A percentile compares a stretch with the other conserved stretches of the same genome.
Conservation (phyloP, 2,797 vertebrate genomes). For the Acanthornis magna region DNA sequence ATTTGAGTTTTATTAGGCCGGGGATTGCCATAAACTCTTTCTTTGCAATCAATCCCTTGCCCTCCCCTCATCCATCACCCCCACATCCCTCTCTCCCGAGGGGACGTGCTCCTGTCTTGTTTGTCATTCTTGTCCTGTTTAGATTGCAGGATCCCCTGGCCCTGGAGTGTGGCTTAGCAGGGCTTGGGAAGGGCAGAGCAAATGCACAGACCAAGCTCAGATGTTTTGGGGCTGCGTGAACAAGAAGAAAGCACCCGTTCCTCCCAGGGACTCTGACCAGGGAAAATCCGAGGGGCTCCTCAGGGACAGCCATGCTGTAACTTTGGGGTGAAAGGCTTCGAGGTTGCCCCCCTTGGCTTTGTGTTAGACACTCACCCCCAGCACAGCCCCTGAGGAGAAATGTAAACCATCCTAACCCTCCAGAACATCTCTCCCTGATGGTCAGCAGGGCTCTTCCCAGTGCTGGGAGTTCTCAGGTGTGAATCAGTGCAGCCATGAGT, state of each 20-base stretch:
- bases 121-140: not conserved
- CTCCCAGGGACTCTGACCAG: not conserved
- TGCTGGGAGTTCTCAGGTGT: not conserved
- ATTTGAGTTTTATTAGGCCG: conserved; percentile 42
- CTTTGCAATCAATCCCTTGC: not conserved
- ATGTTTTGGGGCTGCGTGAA: not conserved
- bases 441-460: not conserved
- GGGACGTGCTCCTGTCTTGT: not conserved
- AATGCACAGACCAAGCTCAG: not conserved
- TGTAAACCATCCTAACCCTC: not conserved
- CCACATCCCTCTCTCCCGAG: not conserved
- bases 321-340: not conserved
- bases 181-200: not conserved
- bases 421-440: not conserved
- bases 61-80: not conserved
- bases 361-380: not conserved
- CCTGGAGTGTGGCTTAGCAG: rapidly evolving
- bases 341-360: not conserved
- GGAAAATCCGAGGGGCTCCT: not conserved
- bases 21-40: conserved; percentile 37
- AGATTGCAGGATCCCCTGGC: not conserved
- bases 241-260: not conserved
- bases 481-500: conserved; percentile 8
- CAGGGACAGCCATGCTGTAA: not conserved
- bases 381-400: not conserved